A percentile compares a stretch with the other conserved stretches of the same genome.
Evolutionary conservation across 1,140 invertebrate genomes (phyloP).

Genomic region (Paracyclopina nana): DNA sequence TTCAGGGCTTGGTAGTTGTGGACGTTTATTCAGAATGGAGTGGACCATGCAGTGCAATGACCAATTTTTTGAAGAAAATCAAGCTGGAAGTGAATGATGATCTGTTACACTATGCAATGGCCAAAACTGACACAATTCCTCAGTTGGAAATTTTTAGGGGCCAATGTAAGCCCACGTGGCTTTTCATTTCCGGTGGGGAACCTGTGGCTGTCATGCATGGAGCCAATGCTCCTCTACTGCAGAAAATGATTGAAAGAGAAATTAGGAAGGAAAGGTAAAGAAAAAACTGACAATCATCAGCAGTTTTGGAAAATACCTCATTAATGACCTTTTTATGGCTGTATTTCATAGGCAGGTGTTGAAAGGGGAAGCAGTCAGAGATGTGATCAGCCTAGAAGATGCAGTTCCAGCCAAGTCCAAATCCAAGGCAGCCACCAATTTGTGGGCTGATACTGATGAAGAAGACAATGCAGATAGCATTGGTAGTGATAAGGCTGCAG

Average conservation of each 20-base stretch:
- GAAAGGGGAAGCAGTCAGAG: not conserved
- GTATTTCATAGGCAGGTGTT: too few relatives aligned
- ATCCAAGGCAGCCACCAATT: too few relatives aligned
- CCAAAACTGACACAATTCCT: slow-evolving; percentile 7
- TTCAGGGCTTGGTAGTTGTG: slow-evolving; percentile 3
- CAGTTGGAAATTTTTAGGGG: slow-evolving; percentile 3
- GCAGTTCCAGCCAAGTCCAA: too few relatives aligned
- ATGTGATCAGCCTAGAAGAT: not conserved
- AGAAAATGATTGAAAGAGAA: slow-evolving; percentile 2
- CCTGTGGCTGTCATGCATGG: slow-evolving; percentile 5
- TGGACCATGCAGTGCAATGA: slow-evolving; percentile 13
- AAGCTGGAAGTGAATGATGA: slow-evolving; percentile 15
- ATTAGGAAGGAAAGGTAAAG: slow-evolving; percentile 3
- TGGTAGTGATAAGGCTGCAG: too few relatives aligned
- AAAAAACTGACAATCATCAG: too few relatives aligned
- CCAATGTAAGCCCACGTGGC: slow-evolving; percentile 6
- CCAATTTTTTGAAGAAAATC: slow-evolving; percentile 14
- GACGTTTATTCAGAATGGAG: slow-evolving; percentile 15
- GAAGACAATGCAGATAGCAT: too few relatives aligned
- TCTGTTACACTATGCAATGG: slow-evolving; percentile 3
- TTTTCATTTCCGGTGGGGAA: slow-evolving; percentile 6
- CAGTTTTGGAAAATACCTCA: too few relatives aligned
- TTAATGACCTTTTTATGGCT: too few relatives aligned
- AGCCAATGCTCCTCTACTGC: slow-evolving; percentile 10
- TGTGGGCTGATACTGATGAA: too few relatives aligned